Evolutionary conservation across 1,140 invertebrate genomes (phyloP).

Genomic region (Leptopilina clavipes): DNA sequence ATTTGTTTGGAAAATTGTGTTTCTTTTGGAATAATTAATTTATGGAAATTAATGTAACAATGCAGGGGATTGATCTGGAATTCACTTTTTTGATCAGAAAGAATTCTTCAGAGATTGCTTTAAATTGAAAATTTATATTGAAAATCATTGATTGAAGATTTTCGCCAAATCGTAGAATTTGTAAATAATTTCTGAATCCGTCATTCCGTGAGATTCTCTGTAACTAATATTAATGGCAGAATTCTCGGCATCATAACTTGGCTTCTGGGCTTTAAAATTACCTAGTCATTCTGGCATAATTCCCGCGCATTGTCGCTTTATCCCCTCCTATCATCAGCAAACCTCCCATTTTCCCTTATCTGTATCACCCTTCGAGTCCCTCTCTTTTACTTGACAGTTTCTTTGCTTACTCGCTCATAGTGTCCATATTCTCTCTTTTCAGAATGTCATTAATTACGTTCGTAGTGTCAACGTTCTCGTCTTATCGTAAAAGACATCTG

Average conservation of each 20-base stretch:
- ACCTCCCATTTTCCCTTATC: constrained; percentile 46
- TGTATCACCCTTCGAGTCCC: constrained; percentile 40
- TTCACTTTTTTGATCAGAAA: no score
- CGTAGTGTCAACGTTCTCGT: constrained; percentile 60
- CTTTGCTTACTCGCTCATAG: constrained; percentile 50
- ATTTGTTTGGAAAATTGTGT: no score
- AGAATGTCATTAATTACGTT: constrained; percentile 73
- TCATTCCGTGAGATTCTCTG: constrained; percentile 14
- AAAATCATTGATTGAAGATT: no score
- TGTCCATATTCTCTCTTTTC: constrained; percentile 45
- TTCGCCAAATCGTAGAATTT: no score
- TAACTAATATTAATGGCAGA: constrained; percentile 75
- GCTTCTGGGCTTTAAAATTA: constrained; percentile 75
- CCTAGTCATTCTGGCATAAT: constrained; percentile 74
- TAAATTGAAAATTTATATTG: no score
- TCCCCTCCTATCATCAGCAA: constrained; percentile 41
- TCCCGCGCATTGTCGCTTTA: constrained; percentile 71
- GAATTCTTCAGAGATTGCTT: no score
- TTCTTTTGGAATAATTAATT: no score
- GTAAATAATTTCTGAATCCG: no score
- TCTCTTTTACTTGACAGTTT: constrained; percentile 52
- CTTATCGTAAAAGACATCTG: constrained; percentile 75
- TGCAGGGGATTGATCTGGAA: no score
- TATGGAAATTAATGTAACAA: no score
- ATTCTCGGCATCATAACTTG: constrained; percentile 68